phyloP scores from a whole-genome alignment of 1,140 invertebrate genomes.

The Mizuhopecten yessoensis region DNA sequence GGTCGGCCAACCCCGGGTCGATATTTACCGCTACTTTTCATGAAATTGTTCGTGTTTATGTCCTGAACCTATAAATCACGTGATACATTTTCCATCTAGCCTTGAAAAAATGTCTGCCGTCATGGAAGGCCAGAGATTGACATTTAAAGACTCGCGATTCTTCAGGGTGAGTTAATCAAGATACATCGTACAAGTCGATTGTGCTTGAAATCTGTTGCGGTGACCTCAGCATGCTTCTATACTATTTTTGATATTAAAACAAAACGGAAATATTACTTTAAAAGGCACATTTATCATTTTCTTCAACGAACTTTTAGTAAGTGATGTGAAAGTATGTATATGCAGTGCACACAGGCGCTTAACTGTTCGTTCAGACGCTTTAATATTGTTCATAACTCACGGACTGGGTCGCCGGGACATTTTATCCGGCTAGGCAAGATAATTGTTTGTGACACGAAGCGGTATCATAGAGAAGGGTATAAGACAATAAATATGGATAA shows the following conservation, averaged over 20 bases:
- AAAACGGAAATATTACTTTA: neutral
- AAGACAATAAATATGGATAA: neutral
- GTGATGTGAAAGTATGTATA: too few species aligned
- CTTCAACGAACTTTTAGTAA: too few species aligned
- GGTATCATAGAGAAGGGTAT: neutral
- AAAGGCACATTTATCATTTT: neutral
- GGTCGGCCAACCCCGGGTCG: neutral
- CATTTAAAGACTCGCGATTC: neutral
- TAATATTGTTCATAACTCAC: conserved; percentile 21
- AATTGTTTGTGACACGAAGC: neutral
- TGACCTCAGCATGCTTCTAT: neutral
- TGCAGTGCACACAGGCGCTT: neutral
- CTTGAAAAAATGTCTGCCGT: neutral
- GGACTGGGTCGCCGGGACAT: neutral
- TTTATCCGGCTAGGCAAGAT: neutral
- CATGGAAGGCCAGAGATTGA: neutral
- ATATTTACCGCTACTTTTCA: conserved; percentile 27
- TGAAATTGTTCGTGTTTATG: neutral
- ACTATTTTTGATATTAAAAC: neutral
- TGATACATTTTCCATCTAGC: neutral
- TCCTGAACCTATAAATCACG: neutral
- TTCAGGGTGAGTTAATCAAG: neutral
- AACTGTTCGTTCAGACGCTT: neutral
- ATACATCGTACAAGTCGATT: neutral
- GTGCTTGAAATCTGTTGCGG: neutral